These are phyloP conservation scores for Ctena decussata DNA, from an alignment of 2,888 invertebrate genomes.

Conservation along the genomic window DNA sequence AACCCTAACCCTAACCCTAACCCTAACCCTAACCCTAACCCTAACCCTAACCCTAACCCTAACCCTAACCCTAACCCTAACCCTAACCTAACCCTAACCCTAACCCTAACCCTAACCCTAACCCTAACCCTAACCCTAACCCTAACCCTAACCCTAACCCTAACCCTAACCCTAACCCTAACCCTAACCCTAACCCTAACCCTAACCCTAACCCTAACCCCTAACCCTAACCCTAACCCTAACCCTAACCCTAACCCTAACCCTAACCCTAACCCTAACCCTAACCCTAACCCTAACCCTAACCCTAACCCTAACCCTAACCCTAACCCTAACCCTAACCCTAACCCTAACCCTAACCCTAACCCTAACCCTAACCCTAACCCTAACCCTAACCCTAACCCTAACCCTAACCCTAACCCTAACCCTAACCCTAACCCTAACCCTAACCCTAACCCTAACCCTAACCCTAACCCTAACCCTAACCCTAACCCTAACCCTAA, in stretches of 20 bases:
- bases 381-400: slow-evolving; percentile 40
- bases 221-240: slow-evolving; percentile 43
- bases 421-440: slow-evolving; percentile 46
- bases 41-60: slow-evolving; percentile 45
- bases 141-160: background rate
- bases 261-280: slow-evolving; percentile 15
- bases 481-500: slow-evolving; percentile 7
- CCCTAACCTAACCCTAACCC: slow-evolving; percentile 36
- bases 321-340: slow-evolving; percentile 26
- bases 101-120: slow-evolving; percentile 43
- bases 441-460: slow-evolving; percentile 24
- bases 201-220: slow-evolving; percentile 5
- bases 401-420: slow-evolving; percentile 30
- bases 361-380: slow-evolving; percentile 23
- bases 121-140: slow-evolving; percentile 6
- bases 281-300: slow-evolving; percentile 17
- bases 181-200: slow-evolving; percentile 32
- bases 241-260: slow-evolving; percentile 26
- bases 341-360: slow-evolving; percentile 23
- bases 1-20: slow-evolving; percentile 55
- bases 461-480: slow-evolving; percentile 19
- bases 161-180: slow-evolving; percentile 44
- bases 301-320: background rate
- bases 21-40: slow-evolving; percentile 38
- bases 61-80: slow-evolving; percentile 45